phyloP scores from a whole-genome alignment of 1,140 invertebrate genomes.

The Zaprionus lachaisei region DNA sequence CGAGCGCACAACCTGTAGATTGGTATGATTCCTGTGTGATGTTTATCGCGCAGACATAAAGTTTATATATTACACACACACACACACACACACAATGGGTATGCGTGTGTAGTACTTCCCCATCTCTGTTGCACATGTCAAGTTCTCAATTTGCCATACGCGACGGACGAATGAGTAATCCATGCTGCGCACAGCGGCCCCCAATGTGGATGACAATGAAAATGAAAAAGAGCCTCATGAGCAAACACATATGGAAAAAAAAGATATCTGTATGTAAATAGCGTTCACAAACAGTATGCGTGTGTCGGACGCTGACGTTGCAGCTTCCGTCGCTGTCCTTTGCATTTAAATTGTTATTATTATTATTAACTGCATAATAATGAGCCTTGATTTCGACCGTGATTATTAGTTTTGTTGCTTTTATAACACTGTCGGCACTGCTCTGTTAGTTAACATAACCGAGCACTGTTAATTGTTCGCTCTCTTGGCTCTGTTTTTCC shows the following conservation, averaged over 20 bases:
- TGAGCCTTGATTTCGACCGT: conserved; percentile 15
- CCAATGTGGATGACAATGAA: conserved; percentile 60
- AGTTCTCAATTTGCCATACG: conserved; percentile 29
- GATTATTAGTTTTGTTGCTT: conserved; percentile 42
- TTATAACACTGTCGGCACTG: conserved; percentile 14
- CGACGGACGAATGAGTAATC: conserved; percentile 64
- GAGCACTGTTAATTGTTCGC: conserved; percentile 30
- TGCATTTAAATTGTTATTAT: conserved; percentile 63
- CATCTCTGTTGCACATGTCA: conserved; percentile 32
- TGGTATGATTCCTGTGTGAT: neutral
- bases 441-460: conserved; percentile 42
- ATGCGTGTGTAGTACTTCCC: conserved; percentile 24
- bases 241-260: conserved; percentile 40
- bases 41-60: conserved; percentile 36
- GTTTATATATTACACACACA: conserved; percentile 28
- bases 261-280: conserved; percentile 3
- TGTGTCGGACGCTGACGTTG: conserved; percentile 7
- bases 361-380: conserved; percentile 57
- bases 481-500: neutral
- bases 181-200: conserved; percentile 29
- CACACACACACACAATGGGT: neutral
- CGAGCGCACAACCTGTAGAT: conserved; percentile 24
- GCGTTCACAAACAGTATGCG: neutral
- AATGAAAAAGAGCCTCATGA: conserved; percentile 55
- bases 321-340: conserved; percentile 17